Evolutionary conservation across 2,888 invertebrate species (phyloP).

Genomic region (Sinhomidia bicolor): DNA sequence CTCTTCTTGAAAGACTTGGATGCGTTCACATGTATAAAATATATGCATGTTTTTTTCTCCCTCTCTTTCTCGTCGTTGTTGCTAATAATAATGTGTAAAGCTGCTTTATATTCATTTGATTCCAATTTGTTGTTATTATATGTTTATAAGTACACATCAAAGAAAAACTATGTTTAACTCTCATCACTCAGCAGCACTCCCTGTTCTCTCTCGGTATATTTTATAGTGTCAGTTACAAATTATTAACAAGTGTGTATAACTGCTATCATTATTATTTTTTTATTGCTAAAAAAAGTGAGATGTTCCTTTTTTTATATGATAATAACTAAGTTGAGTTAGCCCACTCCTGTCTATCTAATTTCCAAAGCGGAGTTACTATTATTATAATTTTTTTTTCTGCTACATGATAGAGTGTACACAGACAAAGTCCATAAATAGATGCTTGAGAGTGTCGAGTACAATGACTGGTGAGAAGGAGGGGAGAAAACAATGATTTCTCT

Average conservation of each 20-base stretch:
- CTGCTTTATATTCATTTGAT: conserved; percentile 37
- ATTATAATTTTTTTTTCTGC: no score
- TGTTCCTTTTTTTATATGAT: neutral
- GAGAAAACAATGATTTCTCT: conserved; percentile 5
- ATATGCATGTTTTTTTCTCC: neutral
- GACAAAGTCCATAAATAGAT: no score
- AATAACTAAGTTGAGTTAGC: neutral
- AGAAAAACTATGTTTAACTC: neutral
- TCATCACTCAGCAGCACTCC: conserved; percentile 12
- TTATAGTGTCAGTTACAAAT: conserved; percentile 49
- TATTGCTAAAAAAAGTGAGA: no score
- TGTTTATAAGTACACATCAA: neutral
- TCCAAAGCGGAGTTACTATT: no score
- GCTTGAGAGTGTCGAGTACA: no score
- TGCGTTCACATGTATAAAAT: neutral
- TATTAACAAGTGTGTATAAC: conserved; percentile 10
- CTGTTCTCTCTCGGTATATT: neutral
- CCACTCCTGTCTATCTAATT: neutral
- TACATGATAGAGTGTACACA: no score
- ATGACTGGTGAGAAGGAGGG: neutral
- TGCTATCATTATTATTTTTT: neutral
- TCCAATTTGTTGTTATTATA: conserved; percentile 55
- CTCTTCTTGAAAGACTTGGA: conserved; percentile 16
- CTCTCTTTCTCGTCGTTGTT: no score
- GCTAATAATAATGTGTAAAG: conserved; percentile 48